These are phyloP conservation scores for Pelusios castaneus DNA, from an alignment of 2,113 vertebrate genomes.

Conservation along the genomic window DNA sequence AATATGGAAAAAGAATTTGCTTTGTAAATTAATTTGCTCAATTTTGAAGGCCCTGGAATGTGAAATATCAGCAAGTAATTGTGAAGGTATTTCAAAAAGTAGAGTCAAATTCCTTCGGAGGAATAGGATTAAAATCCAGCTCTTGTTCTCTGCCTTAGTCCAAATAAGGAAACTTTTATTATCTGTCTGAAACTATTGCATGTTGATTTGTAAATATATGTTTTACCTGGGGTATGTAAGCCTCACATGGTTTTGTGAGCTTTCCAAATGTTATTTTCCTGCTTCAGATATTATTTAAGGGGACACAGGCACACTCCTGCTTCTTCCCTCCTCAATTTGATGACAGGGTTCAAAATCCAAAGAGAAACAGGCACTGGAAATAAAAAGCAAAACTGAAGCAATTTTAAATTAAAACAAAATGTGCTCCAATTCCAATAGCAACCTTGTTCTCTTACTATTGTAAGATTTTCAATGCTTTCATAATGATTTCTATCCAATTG, in stretches of 20 bases:
- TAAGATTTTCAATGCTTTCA: slow-evolving; percentile 14
- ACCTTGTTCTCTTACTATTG: neutral
- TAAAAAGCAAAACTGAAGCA: neutral
- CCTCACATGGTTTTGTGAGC: neutral
- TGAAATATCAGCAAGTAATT: neutral
- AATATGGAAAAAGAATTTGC: neutral
- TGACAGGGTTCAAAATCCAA: neutral
- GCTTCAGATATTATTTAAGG: neutral
- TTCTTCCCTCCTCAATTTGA: neutral
- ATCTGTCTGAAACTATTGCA: neutral
- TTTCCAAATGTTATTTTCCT: neutral
- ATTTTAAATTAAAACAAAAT: neutral
- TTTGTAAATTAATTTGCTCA: neutral
- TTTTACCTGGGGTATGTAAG: neutral
- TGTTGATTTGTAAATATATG: neutral
- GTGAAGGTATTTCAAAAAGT: neutral
- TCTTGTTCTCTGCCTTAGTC: neutral
- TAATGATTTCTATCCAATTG: slow-evolving; percentile 17
- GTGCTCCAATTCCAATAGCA: neutral
- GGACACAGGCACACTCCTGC: neutral
- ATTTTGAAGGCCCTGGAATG: neutral
- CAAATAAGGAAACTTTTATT: neutral
- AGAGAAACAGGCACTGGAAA: neutral
- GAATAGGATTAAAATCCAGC: neutral
- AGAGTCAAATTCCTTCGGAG: neutral